A percentile compares a stretch with the other conserved stretches of the same genome.
Evolutionary conservation across 2,113 vertebrate species (phyloP).

Genomic region (Heterochromis multidens): DNA sequence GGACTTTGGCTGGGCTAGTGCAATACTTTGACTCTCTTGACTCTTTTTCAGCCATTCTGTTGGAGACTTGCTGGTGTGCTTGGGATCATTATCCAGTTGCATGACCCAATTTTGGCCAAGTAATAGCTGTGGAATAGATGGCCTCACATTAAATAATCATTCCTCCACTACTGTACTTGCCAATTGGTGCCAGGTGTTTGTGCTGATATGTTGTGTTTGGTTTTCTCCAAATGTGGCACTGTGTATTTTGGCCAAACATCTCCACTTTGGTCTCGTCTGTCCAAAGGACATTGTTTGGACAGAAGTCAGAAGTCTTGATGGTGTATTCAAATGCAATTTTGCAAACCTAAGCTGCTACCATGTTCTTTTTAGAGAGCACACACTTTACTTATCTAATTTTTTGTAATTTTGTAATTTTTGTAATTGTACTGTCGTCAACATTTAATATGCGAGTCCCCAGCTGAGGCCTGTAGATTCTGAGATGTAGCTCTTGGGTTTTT

Average conservation of each 20-base stretch:
- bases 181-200: not conserved
- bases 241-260: not conserved
- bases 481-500: not conserved
- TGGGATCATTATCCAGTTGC: too few species aligned
- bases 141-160: not conserved
- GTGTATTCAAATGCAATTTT: not conserved
- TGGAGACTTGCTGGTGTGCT: too few species aligned
- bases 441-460: not conserved
- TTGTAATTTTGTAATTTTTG: too few species aligned
- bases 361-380: not conserved
- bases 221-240: not conserved
- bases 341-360: not conserved
- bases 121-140: too few species aligned
- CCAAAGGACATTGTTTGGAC: not conserved
- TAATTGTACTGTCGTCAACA: not conserved
- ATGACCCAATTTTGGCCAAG: too few species aligned
- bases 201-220: not conserved
- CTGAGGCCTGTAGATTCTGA: not conserved
- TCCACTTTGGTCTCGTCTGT: not conserved
- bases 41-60: too few species aligned
- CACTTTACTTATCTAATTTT: not conserved
- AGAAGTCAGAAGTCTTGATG: not conserved
- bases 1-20: too few species aligned
- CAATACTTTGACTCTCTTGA: too few species aligned
- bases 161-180: not conserved